phyloP scores from a whole-genome alignment of 2,888 invertebrate genomes.

The Tipula unca region DNA sequence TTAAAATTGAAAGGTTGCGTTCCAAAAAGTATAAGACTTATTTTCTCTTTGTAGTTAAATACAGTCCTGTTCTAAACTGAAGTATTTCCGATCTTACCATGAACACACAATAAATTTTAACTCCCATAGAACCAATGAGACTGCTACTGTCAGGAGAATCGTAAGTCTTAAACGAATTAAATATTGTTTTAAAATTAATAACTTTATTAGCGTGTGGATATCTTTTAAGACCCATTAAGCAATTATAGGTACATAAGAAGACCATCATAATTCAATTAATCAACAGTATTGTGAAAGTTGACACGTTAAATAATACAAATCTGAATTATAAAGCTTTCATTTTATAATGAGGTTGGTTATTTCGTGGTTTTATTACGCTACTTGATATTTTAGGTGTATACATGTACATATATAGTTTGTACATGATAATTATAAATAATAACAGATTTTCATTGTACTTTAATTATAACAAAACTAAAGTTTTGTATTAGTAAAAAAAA shows the following conservation, averaged over 20 bases:
- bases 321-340: not conserved
- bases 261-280: not conserved
- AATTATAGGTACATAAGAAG: not conserved
- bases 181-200: no score
- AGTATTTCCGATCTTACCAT: no score
- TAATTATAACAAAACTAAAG: not conserved
- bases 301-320: not conserved
- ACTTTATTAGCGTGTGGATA: no score
- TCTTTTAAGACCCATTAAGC: not conserved
- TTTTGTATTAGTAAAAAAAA: not conserved
- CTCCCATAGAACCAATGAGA: no score
- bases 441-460: not conserved
- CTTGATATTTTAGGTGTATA: not conserved
- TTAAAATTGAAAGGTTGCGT: no score
- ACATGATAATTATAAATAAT: not conserved
- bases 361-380: not conserved
- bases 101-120: no score
- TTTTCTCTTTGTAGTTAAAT: no score
- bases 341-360: not conserved
- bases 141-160: no score
- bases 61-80: no score
- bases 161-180: no score
- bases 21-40: no score
- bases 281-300: not conserved
- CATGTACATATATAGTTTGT: not conserved